These are phyloP conservation scores for Branchellion lobata DNA, from an alignment of 2,888 invertebrate genomes.

Conservation along the genomic window DNA sequence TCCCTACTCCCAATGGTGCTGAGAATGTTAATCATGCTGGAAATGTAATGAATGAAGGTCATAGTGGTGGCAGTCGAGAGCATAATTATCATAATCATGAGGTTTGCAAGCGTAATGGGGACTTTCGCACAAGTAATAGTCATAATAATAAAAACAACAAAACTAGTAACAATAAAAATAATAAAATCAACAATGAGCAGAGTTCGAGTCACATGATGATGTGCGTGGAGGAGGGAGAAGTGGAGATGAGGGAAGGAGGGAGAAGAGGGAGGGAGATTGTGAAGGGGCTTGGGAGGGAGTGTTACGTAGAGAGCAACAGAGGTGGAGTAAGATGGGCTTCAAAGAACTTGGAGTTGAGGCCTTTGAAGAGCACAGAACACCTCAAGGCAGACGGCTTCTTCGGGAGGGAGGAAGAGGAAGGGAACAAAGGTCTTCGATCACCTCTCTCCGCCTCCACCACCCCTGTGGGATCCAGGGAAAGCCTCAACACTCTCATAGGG, in stretches of 20 bases:
- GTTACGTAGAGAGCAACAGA: not conserved
- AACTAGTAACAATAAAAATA: too few species aligned
- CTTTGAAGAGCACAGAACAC: too few species aligned
- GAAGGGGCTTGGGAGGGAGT: not conserved
- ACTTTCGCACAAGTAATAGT: too few species aligned
- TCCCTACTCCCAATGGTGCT: too few species aligned
- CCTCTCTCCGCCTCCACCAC: not conserved
- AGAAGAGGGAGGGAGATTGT: not conserved
- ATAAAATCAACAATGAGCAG: too few species aligned
- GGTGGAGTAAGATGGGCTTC: not conserved
- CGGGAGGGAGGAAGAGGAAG: not conserved
- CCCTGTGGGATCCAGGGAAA: not conserved
- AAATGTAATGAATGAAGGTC: not conserved
- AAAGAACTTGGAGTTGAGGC: not conserved
- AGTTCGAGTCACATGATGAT: too few species aligned
- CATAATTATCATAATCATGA: not conserved
- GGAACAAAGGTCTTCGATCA: not conserved
- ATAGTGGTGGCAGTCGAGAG: not conserved
- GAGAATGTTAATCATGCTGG: not conserved
- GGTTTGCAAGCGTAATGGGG: not conserved
- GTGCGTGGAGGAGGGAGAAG: not conserved
- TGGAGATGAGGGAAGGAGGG: not conserved
- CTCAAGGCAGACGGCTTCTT: not conserved
- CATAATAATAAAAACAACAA: not conserved
- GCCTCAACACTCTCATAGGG: not conserved